phyloP scores from a whole-genome alignment of 2,797 vertebrate species.

The Alfaro cultratus region DNA sequence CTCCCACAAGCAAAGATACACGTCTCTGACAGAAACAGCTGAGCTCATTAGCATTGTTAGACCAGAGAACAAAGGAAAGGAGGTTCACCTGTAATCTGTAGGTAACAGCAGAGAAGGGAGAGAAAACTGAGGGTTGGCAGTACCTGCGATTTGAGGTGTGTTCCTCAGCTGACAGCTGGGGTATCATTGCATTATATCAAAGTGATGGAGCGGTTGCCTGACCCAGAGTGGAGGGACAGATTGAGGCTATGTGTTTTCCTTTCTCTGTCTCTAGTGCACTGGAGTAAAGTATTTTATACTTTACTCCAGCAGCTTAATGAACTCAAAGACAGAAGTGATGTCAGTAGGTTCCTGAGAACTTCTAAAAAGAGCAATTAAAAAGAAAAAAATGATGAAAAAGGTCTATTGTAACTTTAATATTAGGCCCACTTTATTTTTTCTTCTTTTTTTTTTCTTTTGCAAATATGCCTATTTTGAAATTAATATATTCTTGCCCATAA shows the following conservation, averaged over 20 bases:
- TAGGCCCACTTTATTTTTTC: too few relatives aligned
- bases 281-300: background rate
- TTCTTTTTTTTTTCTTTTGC: background rate
- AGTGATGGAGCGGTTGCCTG: background rate
- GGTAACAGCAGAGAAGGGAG: background rate
- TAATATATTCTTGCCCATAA: background rate
- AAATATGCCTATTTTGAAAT: background rate
- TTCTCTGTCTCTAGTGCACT: background rate
- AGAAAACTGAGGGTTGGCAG: background rate
- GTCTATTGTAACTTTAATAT: background rate
- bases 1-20: background rate
- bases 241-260: background rate
- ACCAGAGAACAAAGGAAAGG: background rate
- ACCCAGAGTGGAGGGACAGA: slow-evolving; percentile 1
- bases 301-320: background rate
- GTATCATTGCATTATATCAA: background rate
- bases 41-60: background rate
- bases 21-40: background rate
- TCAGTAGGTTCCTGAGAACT: background rate
- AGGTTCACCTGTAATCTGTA: background rate
- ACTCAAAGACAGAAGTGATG: background rate
- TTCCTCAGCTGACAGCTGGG: background rate
- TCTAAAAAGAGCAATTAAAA: background rate
- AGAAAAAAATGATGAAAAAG: background rate
- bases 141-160: background rate